Evolutionary conservation across 2,797 vertebrate genomes (phyloP).

Genomic region (Emys orbicularis): DNA sequence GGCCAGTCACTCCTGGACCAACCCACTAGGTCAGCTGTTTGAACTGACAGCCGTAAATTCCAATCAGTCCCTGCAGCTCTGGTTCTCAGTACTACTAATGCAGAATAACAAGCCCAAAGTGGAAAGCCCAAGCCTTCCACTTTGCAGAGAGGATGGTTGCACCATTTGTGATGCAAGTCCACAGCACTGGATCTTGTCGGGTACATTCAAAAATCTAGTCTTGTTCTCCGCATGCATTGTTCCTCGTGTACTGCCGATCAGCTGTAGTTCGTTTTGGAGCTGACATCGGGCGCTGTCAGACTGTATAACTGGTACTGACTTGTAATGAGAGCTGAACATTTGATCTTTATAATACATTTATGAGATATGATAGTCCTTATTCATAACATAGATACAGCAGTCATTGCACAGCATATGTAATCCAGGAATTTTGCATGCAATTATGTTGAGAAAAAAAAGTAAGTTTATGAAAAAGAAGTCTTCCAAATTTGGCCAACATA

Average conservation of each 20-base stretch:
- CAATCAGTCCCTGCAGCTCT: background rate
- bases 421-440: slow-evolving; percentile 3
- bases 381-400: background rate
- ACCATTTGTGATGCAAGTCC: slow-evolving; percentile 27
- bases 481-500: background rate
- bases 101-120: slow-evolving; percentile 18
- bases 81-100: background rate
- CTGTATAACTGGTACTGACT: slow-evolving; percentile 64
- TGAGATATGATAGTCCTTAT: slow-evolving; percentile 23
- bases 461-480: background rate
- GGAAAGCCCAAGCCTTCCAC: background rate
- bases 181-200: slow-evolving; percentile 21
- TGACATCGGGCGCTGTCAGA: slow-evolving; percentile 75
- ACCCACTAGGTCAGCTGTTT: background rate
- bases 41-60: background rate
- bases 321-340: slow-evolving; percentile 64
- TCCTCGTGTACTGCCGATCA: slow-evolving; percentile 28
- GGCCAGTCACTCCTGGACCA: fast-evolving
- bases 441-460: background rate
- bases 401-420: background rate
- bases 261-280: slow-evolving; percentile 65
- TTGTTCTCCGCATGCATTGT: background rate
- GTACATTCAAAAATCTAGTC: background rate
- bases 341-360: slow-evolving; percentile 48
- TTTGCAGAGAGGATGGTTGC: background rate